phyloP scores from a whole-genome alignment of 2,113 vertebrate genomes.

The Pteruthius melanotis region DNA sequence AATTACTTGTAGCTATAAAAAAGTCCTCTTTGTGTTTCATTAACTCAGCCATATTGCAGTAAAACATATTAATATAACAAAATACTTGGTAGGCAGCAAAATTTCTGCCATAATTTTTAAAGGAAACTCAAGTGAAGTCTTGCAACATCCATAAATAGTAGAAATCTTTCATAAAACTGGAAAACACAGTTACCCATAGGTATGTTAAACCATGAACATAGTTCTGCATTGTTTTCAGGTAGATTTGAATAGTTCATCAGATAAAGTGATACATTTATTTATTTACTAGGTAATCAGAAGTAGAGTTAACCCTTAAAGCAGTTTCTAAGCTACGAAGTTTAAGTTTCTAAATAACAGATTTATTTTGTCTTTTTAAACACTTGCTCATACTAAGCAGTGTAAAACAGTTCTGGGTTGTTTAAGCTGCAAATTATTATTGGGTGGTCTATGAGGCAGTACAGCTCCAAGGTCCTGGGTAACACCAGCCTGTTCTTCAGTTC shows the following conservation, averaged over 20 bases:
- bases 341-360: not conserved
- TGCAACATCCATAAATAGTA: not conserved
- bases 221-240: not conserved
- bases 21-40: accelerated
- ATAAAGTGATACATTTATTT: not conserved
- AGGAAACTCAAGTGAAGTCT: not conserved
- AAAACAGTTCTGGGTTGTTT: not conserved
- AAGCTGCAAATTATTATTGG: not conserved
- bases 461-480: not conserved
- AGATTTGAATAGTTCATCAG: not conserved
- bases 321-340: not conserved
- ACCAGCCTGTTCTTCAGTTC: not conserved
- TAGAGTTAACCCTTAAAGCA: not conserved
- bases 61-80: not conserved
- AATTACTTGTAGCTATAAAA: not conserved
- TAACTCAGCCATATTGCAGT: not conserved
- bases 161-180: not conserved
- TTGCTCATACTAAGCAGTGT: not conserved
- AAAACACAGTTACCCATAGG: not conserved
- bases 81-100: not conserved
- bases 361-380: not conserved
- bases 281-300: not conserved
- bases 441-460: not conserved
- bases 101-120: not conserved
- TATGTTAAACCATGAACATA: not conserved